Conservation (phyloP, 2,888 invertebrate genomes). For the Phalera bucephala region DNA sequence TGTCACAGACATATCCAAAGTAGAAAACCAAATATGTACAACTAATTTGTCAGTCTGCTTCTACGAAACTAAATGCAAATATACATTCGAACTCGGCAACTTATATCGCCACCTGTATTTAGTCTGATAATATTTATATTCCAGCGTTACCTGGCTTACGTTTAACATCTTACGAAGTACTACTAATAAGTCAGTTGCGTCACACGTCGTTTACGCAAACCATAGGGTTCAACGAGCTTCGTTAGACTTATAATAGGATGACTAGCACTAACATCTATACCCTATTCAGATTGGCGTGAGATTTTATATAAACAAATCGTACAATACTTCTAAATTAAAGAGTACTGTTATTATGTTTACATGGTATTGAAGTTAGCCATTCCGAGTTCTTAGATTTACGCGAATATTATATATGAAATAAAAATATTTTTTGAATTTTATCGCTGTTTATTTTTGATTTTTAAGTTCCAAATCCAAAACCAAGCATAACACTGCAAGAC, state of each 20-base stretch:
- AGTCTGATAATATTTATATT: slow-evolving; percentile 10
- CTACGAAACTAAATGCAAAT: slow-evolving; percentile 10
- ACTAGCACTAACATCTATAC: too few relatives aligned
- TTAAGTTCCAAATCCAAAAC: too few relatives aligned
- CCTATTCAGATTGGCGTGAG: too few relatives aligned
- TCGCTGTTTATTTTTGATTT: too few relatives aligned
- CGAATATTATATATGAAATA: too few relatives aligned
- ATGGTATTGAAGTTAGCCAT: too few relatives aligned
- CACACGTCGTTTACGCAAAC: slow-evolving; percentile 23
- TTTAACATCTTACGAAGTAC: slow-evolving; percentile 10
- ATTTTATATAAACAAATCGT: too few relatives aligned
- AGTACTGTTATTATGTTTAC: too few relatives aligned
- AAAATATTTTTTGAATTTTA: too few relatives aligned
- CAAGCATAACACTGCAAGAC: too few relatives aligned
- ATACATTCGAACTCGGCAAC: slow-evolving; percentile 1
- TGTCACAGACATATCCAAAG: background rate
- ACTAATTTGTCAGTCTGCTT: slow-evolving; percentile 1
- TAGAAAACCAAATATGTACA: background rate
- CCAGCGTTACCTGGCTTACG: slow-evolving; percentile 6
- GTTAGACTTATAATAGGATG: slow-evolving; percentile 42
- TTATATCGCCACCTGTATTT: slow-evolving; percentile 5
- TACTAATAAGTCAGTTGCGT: slow-evolving; percentile 17
- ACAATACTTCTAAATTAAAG: too few relatives aligned
- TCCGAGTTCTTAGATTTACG: too few relatives aligned
- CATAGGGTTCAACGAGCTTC: slow-evolving; percentile 37